Evolutionary conservation across 2,113 vertebrate species (phyloP).

Genomic region (Hippocampus guttulatus): DNA sequence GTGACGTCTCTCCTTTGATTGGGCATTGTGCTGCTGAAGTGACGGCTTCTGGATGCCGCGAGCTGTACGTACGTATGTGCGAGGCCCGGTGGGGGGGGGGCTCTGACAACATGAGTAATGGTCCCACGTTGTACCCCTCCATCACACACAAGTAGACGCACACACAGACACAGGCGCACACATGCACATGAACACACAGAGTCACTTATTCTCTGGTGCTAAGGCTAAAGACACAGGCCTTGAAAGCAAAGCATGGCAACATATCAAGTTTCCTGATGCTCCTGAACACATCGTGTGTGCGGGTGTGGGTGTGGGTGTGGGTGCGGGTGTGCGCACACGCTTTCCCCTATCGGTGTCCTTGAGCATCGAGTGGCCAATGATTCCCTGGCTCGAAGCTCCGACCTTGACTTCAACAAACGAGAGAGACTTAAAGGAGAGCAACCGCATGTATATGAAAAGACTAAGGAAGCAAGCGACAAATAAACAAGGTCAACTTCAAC

Average conservation of each 20-base stretch:
- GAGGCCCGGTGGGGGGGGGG: constrained; percentile 54
- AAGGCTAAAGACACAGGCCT: constrained; percentile 42
- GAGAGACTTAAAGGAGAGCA: background rate
- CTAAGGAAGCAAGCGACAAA: background rate
- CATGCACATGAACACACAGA: constrained; percentile 18
- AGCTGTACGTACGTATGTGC: constrained; percentile 58
- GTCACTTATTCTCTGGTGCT: constrained; percentile 49
- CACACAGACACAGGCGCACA: constrained; percentile 21
- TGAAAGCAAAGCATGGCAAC: constrained; percentile 19
- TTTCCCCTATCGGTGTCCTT: constrained; percentile 34
- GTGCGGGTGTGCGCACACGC: constrained; percentile 17
- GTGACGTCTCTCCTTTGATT: constrained; percentile 68
- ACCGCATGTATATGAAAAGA: background rate
- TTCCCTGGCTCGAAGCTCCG: constrained; percentile 42
- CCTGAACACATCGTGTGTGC: background rate
- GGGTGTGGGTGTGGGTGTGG: constrained; percentile 7
- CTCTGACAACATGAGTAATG: constrained; percentile 67
- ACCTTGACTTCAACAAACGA: constrained; percentile 35
- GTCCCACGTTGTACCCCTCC: constrained; percentile 35
- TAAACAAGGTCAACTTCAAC: background rate
- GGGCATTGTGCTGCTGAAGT: constrained; percentile 54
- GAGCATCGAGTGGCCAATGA: constrained; percentile 28
- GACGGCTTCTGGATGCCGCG: constrained; percentile 54
- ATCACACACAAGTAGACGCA: constrained; percentile 18
- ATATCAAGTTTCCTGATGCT: constrained; percentile 10